Evolutionary conservation across 2,113 vertebrate species (phyloP).

Genomic region (Neodon shergylaensis): DNA sequence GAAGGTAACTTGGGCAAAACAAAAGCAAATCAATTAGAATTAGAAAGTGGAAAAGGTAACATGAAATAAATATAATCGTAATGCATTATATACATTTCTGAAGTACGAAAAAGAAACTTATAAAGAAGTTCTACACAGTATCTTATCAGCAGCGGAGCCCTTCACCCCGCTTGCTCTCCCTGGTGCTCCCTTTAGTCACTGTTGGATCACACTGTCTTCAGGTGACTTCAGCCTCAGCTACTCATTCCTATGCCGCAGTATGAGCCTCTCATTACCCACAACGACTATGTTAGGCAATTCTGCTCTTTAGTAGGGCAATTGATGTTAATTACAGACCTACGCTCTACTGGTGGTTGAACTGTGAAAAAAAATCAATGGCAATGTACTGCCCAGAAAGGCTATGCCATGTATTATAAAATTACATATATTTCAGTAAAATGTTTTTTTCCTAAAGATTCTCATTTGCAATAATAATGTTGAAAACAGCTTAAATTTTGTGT

Average conservation of each 20-base stretch:
- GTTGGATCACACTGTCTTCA: background rate
- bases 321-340: background rate
- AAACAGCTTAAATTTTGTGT: constrained; percentile 4
- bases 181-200: background rate
- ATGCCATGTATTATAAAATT: background rate
- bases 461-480: background rate
- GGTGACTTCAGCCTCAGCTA: background rate
- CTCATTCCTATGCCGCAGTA: background rate
- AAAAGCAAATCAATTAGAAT: background rate
- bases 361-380: constrained; percentile 30
- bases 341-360: background rate
- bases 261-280: background rate
- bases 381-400: background rate
- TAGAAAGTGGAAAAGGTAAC: background rate
- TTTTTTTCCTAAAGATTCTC: background rate
- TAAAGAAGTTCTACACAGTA: background rate
- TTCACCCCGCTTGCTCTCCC: background rate
- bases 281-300: background rate
- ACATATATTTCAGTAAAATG: background rate
- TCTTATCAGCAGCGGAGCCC: rapidly evolving
- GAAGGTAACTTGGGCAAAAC: background rate
- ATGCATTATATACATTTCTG: no score
- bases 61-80: background rate
- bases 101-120: background rate
- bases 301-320: background rate